A percentile compares a stretch with the other conserved stretches of the same genome.
Evolutionary conservation across 1,140 invertebrate species (phyloP).

Genomic region (Mylabris phalerata): DNA sequence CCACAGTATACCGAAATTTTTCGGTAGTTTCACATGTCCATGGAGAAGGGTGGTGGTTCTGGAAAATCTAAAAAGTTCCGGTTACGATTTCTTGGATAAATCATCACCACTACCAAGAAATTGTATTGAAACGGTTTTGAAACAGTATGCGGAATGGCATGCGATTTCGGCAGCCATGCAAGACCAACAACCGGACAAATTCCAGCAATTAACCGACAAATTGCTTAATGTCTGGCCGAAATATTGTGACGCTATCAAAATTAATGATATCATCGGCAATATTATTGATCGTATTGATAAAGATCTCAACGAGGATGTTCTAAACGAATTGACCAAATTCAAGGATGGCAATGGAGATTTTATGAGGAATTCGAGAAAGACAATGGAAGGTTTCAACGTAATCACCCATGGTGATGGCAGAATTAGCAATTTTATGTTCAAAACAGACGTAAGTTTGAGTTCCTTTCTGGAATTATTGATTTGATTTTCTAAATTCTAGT

Average conservation of each 20-base stretch:
- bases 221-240: background rate
- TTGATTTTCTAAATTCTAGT: background rate
- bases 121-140: conserved; percentile 44
- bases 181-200: conserved; percentile 37
- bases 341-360: background rate
- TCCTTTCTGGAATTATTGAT: background rate
- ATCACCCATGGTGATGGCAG: conserved; percentile 30
- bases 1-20: conserved; percentile 36
- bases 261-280: too few species aligned
- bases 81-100: conserved; percentile 45
- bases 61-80: conserved; percentile 45
- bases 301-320: conserved; percentile 1
- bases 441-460: conserved; percentile 15
- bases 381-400: conserved; percentile 8
- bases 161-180: conserved; percentile 47
- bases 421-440: conserved; percentile 31
- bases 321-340: conserved; percentile 12
- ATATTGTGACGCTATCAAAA: too few species aligned
- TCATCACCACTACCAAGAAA: conserved; percentile 41
- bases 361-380: background rate
- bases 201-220: conserved; percentile 19
- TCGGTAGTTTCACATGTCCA: conserved; percentile 33
- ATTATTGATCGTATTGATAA: conserved; percentile 13
- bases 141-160: conserved; percentile 49
- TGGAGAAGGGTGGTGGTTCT: conserved; percentile 46